A percentile compares a stretch with the other conserved stretches of the same genome.
These are phyloP conservation scores for human (Homo sapiens) DNA, from an alignment of 2,113 vertebrate genomes.

Conservation along the genomic window DNA sequence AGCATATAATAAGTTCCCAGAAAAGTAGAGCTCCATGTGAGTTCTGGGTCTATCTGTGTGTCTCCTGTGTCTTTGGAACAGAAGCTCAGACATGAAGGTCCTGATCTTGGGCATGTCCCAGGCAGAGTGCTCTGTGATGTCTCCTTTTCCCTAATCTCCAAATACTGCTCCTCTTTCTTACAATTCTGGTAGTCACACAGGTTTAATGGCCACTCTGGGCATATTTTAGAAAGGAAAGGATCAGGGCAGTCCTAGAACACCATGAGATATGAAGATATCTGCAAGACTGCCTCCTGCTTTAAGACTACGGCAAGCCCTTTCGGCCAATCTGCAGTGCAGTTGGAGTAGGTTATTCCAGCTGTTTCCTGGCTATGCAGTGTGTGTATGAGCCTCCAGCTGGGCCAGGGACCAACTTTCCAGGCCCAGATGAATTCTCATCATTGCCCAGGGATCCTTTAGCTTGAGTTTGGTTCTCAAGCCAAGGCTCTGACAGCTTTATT, in stretches of 20 bases:
- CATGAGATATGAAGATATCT: slow-evolving; percentile 64
- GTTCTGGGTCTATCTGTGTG: background rate
- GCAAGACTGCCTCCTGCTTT: slow-evolving; percentile 57
- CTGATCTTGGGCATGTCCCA: background rate
- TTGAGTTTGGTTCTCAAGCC: slow-evolving; percentile 73
- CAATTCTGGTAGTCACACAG: background rate
- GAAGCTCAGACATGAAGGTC: background rate
- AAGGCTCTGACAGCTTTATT: slow-evolving; percentile 86
- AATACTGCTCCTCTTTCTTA: background rate
- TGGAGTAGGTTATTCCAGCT: slow-evolving; percentile 45
- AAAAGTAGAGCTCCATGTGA: background rate
- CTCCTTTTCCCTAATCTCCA: background rate
- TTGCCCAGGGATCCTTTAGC: slow-evolving; percentile 77
- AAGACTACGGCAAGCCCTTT: slow-evolving; percentile 64
- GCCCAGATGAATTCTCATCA: slow-evolving; percentile 75
- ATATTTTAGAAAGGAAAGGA: slow-evolving; percentile 73
- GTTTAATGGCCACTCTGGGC: background rate
- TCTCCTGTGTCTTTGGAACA: background rate
- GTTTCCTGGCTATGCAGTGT: slow-evolving; percentile 55
- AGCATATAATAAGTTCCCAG: background rate
- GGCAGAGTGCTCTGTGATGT: background rate
- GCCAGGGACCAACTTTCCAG: slow-evolving; percentile 68
- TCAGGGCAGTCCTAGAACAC: slow-evolving; percentile 50
- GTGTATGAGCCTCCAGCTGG: slow-evolving; percentile 59
- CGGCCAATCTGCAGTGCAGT: slow-evolving; percentile 8